Conservation (phyloP, 37 sponge, comb jelly and placozoan species). For the Ephydatia muelleri region DNA sequence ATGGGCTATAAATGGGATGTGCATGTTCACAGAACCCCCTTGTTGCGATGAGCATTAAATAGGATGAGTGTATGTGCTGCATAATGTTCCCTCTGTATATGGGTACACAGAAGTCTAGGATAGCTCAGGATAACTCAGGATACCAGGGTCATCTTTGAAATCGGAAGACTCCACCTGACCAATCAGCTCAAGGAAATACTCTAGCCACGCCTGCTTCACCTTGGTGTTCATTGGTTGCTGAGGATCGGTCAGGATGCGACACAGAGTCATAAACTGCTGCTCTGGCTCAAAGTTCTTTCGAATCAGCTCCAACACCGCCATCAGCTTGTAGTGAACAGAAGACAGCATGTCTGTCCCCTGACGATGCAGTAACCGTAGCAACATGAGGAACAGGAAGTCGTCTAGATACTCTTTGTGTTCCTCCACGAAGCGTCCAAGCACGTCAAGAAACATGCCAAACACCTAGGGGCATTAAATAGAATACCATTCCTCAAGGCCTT, state of each 20-base stretch:
- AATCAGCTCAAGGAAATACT: constrained; percentile 70
- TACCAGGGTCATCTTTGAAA: constrained; percentile 62
- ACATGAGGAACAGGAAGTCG: constrained; percentile 78
- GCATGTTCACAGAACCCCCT: too few species aligned
- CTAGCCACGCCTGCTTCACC: constrained; percentile 77
- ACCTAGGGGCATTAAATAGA: constrained; percentile 41
- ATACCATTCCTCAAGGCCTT: neutral
- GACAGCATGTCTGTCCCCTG: constrained; percentile 75
- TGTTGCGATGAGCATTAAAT: too few species aligned
- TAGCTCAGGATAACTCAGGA: neutral
- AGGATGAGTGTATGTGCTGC: neutral
- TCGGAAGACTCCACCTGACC: constrained; percentile 62
- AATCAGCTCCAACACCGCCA: constrained; percentile 57
- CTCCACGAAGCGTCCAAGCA: constrained; percentile 51
- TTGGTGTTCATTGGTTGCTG: constrained; percentile 80
- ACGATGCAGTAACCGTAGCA: constrained; percentile 68
- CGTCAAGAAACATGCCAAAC: constrained; percentile 73
- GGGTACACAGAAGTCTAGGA: too few species aligned
- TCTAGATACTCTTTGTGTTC: constrained; percentile 61
- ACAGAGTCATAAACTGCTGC: constrained; percentile 56
- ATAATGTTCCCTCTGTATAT: neutral
- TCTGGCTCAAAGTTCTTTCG: constrained; percentile 67
- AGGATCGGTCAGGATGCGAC: constrained; percentile 73
- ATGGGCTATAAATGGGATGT: too few species aligned
- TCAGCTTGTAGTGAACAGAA: constrained; percentile 61